phyloP scores from a whole-genome alignment of 2,888 invertebrate species.

The Scelioninae gen. 1 region DNA sequence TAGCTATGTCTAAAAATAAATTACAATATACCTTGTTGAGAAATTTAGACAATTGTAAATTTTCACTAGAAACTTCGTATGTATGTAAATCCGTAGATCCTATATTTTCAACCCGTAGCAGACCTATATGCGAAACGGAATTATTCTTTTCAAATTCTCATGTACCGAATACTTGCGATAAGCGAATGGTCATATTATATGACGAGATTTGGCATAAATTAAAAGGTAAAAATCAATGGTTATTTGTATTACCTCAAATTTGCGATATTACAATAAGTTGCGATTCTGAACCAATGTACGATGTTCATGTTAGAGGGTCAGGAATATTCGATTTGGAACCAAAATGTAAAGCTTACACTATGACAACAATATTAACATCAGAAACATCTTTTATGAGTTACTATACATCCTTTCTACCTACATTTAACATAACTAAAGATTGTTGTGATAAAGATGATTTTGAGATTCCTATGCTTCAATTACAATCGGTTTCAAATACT shows the following conservation, averaged over 20 bases:
- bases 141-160: not conserved
- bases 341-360: no score
- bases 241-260: no score
- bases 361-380: not conserved
- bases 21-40: not conserved
- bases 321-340: no score
- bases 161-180: constrained; percentile 6
- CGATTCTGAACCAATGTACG: no score
- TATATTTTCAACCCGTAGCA: not conserved
- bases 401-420: constrained; percentile 13
- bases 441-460: constrained; percentile 2
- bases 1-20: not conserved
- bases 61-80: not conserved
- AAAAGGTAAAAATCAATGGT: no score
- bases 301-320: no score
- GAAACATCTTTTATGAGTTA: constrained; percentile 6
- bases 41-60: not conserved
- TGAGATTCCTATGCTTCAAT: not conserved
- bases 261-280: no score
- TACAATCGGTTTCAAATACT: not conserved
- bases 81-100: constrained; percentile 3
- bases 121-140: constrained; percentile 22
- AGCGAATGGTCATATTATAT: not conserved
- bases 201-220: constrained; percentile 13
- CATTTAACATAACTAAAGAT: constrained; percentile 16